These are phyloP conservation scores for Drosophila lini DNA, from an alignment of 1,140 invertebrate genomes.

Conservation along the genomic window DNA sequence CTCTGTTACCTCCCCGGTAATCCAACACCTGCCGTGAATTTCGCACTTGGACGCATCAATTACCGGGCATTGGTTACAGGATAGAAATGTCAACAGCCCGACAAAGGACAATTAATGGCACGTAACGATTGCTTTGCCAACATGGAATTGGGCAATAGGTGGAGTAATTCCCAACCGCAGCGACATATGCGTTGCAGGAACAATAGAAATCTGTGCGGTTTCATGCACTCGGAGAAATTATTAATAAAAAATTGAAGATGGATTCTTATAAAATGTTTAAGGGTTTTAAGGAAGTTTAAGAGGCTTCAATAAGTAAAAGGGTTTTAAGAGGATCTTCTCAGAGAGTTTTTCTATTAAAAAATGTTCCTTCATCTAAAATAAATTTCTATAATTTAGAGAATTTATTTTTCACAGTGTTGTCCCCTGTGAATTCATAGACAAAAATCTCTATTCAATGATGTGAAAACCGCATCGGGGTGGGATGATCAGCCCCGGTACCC, in stretches of 20 bases:
- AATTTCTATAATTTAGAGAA: not conserved
- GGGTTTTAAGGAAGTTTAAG: not conserved
- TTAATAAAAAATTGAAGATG: not conserved
- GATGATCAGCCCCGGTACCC: constrained; percentile 37
- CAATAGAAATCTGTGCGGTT: constrained; percentile 62
- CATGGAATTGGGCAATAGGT: constrained; percentile 45
- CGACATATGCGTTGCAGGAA: constrained; percentile 61
- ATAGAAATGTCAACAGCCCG: constrained; percentile 59
- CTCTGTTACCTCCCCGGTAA: constrained; percentile 9
- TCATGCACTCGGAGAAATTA: constrained; percentile 1
- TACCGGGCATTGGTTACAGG: constrained; percentile 30
- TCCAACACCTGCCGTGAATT: constrained; percentile 70
- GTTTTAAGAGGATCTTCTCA: not conserved
- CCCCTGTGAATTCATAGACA: not conserved
- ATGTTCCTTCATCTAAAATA: not conserved
- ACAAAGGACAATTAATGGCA: constrained; percentile 57
- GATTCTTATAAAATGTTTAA: no score
- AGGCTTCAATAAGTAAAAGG: not conserved
- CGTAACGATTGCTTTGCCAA: constrained; percentile 68
- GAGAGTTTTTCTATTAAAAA: not conserved
- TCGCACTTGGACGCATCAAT: constrained; percentile 57
- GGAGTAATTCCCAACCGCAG: constrained; percentile 16
- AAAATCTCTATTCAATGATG: constrained; percentile 34
- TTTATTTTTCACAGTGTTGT: not conserved
- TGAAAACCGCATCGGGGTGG: constrained; percentile 51